Base-by-base conservation (phyloP, 2,797 vertebrate species). In the Alca torda region DNA sequence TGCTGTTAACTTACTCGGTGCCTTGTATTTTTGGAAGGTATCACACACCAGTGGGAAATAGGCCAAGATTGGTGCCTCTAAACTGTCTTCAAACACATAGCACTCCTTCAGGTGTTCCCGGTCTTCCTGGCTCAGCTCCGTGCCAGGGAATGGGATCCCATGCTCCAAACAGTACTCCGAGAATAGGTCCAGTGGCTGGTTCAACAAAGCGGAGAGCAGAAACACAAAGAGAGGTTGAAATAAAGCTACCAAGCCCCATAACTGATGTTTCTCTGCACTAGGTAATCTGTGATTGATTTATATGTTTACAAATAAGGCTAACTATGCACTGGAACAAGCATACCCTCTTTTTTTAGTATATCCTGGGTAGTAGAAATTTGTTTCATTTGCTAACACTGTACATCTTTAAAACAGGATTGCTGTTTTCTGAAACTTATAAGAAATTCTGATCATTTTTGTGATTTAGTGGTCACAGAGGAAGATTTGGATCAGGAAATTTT, bases 21-120 rank as follows among this genome's bases (percentile, higher is more conserved):
- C 96, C 64, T 98, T 98, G 96, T 98, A 98, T 51, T 98, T 94
- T 89, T 87, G 96, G 97, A 98, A 99, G 43, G 98, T 98, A 85
- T 96, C 84, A 33, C 99, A 99, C 78, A 98, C 98, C 33, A 99
- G 76, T 0, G 99, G 98, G 82, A 99, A 98, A 96, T 98, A 98
- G 78, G 98, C 89, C 95, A 99, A 91, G 39, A 98, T 12, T 1
- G 99, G 99, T 46, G 98, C 98, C 10, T 96, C 87, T 1, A 97
- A 97, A 78, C 94, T 98, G 23, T 99, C 98, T 6, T 97, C 96
- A 95, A 99, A 99, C 87, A 98, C 73, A 20, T 99, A 98, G 50
- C 98, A 98, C 76, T 99, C 99, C 77, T 89, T 97, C 56, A 98
- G 90, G 23, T 98, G 97, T 30, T 94, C 41, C 4, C 67, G 89